These are phyloP conservation scores for Tetheella fluctuosa DNA, from an alignment of 2,888 invertebrate genomes.

Conservation along the genomic window DNA sequence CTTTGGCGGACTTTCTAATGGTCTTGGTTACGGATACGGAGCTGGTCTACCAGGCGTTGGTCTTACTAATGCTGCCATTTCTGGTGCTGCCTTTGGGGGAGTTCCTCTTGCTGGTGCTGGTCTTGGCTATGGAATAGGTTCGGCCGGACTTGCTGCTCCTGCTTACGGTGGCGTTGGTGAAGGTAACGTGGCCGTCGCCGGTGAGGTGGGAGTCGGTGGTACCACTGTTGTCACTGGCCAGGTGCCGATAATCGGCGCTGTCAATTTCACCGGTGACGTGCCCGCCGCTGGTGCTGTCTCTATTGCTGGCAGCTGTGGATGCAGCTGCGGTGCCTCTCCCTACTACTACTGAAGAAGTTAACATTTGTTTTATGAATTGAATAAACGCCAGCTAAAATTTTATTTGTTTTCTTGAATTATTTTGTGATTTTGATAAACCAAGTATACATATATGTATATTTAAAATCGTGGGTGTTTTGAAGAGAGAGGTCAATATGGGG, in stretches of 20 bases:
- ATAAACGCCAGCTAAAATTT: no score
- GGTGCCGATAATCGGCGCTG: constrained; percentile 39
- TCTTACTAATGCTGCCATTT: background rate
- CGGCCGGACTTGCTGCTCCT: constrained; percentile 14
- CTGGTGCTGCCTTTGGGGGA: no score
- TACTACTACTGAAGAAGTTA: constrained; percentile 9
- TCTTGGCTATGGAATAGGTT: no score
- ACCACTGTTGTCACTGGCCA: constrained; percentile 34
- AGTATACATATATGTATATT: no score
- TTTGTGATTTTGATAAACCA: no score
- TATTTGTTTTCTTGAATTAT: no score
- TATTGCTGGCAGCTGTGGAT: constrained; percentile 43
- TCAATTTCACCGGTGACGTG: constrained; percentile 43
- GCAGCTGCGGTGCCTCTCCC: constrained; percentile 29
- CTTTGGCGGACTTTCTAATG: no score
- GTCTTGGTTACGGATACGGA: no score
- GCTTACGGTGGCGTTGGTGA: constrained; percentile 39
- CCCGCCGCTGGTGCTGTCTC: constrained; percentile 44
- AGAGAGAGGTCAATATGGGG: no score
- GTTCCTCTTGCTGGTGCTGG: background rate
- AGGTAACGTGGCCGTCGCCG: constrained; percentile 42
- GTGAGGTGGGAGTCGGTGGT: constrained; percentile 38
- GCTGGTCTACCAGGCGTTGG: background rate
- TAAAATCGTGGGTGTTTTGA: no score
- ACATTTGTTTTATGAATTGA: no score